Percentiles rank a stretch among this genome's conserved stretches.
Evolutionary conservation across 2,797 vertebrate species (phyloP).

Genomic region (Pseudocheirus occidentalis): DNA sequence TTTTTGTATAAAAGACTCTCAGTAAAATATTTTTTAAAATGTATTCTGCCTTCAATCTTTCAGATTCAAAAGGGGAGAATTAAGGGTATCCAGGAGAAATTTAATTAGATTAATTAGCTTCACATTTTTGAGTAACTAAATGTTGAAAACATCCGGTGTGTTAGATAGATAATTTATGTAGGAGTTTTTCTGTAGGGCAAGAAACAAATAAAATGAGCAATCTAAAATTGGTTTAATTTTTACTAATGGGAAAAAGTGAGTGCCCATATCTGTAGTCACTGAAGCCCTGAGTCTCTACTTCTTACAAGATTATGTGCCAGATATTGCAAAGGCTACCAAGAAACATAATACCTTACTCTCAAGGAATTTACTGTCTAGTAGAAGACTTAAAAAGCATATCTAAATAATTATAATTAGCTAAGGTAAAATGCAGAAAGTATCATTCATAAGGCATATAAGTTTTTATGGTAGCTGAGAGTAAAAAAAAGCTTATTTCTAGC

Average conservation of each 20-base stretch:
- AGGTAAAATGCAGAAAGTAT: background rate
- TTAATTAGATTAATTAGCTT: background rate
- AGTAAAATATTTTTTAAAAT: background rate
- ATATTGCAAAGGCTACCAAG: background rate
- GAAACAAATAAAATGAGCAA: background rate
- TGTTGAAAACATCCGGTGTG: background rate
- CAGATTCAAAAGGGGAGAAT: background rate
- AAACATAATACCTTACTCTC: background rate
- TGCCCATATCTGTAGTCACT: background rate
- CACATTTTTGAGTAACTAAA: background rate
- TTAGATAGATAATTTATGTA: background rate
- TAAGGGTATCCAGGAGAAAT: background rate
- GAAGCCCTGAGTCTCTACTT: background rate
- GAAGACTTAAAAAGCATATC: background rate
- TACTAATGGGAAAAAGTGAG: background rate
- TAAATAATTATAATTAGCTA: background rate
- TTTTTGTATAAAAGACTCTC: background rate
- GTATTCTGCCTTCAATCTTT: background rate
- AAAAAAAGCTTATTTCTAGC: background rate
- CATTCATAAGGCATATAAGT: background rate
- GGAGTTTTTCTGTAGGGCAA: background rate
- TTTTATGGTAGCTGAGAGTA: background rate
- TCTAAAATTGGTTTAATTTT: background rate
- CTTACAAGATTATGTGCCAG: background rate
- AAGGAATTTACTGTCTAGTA: background rate